Conservation (phyloP, 2,888 invertebrate species). For the Selenia dentaria region DNA sequence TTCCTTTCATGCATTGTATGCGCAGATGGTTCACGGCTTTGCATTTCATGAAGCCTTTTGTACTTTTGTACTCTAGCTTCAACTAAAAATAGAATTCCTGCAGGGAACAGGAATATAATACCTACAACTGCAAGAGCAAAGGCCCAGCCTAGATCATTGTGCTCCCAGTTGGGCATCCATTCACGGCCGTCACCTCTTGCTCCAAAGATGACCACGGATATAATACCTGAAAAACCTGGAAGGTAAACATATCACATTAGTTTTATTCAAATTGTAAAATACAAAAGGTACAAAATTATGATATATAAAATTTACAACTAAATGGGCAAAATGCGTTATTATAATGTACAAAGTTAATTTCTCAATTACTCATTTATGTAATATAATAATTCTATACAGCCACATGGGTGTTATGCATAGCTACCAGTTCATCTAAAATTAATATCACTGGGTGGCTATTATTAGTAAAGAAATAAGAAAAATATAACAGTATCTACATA, state of each 20-base stretch:
- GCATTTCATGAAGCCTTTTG: constrained; percentile 88
- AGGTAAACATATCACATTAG: background rate
- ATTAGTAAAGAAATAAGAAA: too few relatives aligned
- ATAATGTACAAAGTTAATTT: too few relatives aligned
- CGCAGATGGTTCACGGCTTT: constrained; percentile 87
- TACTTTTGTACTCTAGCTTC: constrained; percentile 93
- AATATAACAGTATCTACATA: too few relatives aligned
- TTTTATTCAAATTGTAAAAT: too few relatives aligned
- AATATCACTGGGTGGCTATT: too few relatives aligned
- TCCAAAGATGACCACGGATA: constrained; percentile 95
- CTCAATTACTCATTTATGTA: too few relatives aligned
- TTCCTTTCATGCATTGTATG: constrained; percentile 88
- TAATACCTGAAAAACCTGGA: constrained; percentile 90
- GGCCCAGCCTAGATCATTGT: constrained; percentile 97
- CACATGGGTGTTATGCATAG: too few relatives aligned
- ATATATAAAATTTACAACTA: too few relatives aligned
- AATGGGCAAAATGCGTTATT: background rate
- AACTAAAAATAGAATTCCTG: constrained; percentile 92
- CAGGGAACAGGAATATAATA: constrained; percentile 89
- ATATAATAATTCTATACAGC: too few relatives aligned
- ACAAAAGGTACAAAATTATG: too few relatives aligned
- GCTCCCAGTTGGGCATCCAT: constrained; percentile 98
- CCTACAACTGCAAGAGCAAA: constrained; percentile 94
- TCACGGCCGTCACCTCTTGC: constrained; percentile 95
- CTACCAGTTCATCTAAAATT: too few relatives aligned